phyloP scores from a whole-genome alignment of 2,113 vertebrate genomes.

The Pandion haliaetus region DNA sequence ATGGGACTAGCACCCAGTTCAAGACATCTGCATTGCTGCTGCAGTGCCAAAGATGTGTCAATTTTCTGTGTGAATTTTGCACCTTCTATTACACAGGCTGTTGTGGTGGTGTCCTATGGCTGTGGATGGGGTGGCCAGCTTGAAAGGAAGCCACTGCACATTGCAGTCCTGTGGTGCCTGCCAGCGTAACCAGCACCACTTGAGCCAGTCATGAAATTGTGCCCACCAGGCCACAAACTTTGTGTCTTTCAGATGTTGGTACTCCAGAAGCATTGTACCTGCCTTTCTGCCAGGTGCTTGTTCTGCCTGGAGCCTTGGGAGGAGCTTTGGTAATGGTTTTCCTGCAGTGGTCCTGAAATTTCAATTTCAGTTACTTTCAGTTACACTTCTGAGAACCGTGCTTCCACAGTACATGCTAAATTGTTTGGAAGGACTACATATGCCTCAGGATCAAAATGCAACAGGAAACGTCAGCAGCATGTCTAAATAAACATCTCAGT shows the following conservation, averaged over 20 bases:
- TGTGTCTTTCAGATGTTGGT: not conserved
- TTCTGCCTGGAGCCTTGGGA: not conserved
- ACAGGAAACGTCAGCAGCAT: slow-evolving; percentile 37
- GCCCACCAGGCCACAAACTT: not conserved
- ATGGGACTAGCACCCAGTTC: not conserved
- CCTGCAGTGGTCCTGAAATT: not conserved
- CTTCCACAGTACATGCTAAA: slow-evolving; percentile 42
- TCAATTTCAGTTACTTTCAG: slow-evolving; percentile 29
- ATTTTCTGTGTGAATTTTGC: not conserved
- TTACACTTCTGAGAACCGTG: not conserved
- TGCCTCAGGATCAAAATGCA: slow-evolving; percentile 59
- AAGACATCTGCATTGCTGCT: not conserved
- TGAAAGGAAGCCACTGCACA: not conserved
- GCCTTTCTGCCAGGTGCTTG: not conserved
- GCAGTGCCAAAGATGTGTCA: accelerated
- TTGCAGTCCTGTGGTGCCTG: accelerated
- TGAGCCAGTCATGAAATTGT: accelerated
- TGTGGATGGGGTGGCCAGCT: not conserved
- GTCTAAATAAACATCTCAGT: slow-evolving; percentile 62
- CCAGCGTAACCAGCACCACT: accelerated
- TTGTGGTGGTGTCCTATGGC: not conserved
- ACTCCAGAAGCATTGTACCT: not conserved
- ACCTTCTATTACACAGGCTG: no score
- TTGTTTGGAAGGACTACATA: slow-evolving; percentile 61
- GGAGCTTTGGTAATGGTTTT: not conserved